Conservation (phyloP, 92 coral and sea anemone genomes). For the Epizoanthus ramosus region DNA sequence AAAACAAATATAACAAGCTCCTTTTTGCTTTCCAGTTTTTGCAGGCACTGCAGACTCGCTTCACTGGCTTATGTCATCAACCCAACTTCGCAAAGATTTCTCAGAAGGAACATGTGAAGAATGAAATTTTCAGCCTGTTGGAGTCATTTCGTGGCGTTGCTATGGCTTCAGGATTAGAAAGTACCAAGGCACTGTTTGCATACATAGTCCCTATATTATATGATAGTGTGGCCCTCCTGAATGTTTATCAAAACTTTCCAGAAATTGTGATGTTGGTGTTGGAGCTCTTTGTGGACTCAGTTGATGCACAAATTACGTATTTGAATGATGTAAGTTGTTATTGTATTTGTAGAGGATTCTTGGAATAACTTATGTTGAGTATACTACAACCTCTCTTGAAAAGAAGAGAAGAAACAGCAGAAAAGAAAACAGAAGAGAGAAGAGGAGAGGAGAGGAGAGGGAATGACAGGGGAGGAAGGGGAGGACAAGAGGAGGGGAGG, state of each 20-base stretch:
- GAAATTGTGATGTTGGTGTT: constrained; percentile 87
- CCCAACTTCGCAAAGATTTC: constrained; percentile 84
- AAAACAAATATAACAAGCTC: not conserved
- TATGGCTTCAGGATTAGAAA: constrained; percentile 69
- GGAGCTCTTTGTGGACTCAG: constrained; percentile 83
- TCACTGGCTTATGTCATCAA: constrained; percentile 72
- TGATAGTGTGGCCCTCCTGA: constrained; percentile 76
- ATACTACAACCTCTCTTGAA: too few relatives aligned
- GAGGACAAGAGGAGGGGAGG: too few relatives aligned
- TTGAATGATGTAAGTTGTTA: constrained; percentile 61
- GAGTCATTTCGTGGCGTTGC: constrained; percentile 96
- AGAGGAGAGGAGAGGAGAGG: too few relatives aligned
- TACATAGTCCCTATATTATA: constrained; percentile 76
- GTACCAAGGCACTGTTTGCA: constrained; percentile 61
- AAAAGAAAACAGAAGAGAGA: too few relatives aligned
- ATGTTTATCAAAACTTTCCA: constrained; percentile 82
- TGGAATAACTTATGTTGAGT: too few relatives aligned
- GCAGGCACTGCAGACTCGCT: constrained; percentile 78
- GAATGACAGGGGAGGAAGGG: too few relatives aligned
- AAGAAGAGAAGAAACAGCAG: not conserved
- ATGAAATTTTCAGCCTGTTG: constrained; percentile 75
- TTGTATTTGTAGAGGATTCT: not conserved
- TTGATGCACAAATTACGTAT: constrained; percentile 73
- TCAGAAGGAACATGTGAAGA: constrained; percentile 76
- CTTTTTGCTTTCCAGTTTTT: constrained; percentile 65